Evolutionary conservation across 1,140 invertebrate species (phyloP).

Genomic region (Scaptomyza graminum): DNA sequence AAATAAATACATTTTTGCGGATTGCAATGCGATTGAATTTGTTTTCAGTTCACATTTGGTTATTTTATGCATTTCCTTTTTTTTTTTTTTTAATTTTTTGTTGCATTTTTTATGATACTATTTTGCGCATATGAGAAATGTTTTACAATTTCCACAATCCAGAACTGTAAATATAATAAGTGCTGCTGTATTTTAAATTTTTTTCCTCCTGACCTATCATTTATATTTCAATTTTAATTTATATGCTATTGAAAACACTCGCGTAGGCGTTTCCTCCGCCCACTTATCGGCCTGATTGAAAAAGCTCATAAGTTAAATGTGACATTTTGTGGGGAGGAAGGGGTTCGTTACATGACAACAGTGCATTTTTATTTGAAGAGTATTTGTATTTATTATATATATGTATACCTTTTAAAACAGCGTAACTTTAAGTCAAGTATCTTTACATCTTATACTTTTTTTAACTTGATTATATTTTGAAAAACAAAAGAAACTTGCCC

Average conservation of each 20-base stretch:
- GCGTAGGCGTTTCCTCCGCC: neutral
- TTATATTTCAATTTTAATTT: constrained; percentile 80
- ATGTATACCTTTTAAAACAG: constrained; percentile 17
- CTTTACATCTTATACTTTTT: too few relatives aligned
- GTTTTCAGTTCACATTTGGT: constrained; percentile 19
- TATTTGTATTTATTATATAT: neutral
- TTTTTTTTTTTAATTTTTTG: constrained; percentile 13
- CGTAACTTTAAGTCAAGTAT: neutral
- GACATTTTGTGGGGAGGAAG: neutral
- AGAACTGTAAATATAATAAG: constrained; percentile 76
- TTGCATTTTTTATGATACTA: constrained; percentile 11
- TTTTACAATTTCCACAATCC: constrained; percentile 71
- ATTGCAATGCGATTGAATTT: constrained; percentile 63
- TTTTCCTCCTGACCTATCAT: constrained; percentile 53
- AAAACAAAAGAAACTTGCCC: constrained; percentile 13
- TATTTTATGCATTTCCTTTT: constrained; percentile 14
- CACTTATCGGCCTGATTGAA: constrained; percentile 29
- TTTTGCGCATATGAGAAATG: constrained; percentile 50
- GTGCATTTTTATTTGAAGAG: neutral
- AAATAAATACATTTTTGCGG: constrained; percentile 68
- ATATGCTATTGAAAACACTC: constrained; percentile 64
- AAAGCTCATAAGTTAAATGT: constrained; percentile 69
- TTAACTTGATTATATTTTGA: constrained; percentile 16
- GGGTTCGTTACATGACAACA: constrained; percentile 5
- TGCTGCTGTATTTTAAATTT: constrained; percentile 49